phyloP scores from a whole-genome alignment of 23 tunicate species.

The Corella eumyota region DNA sequence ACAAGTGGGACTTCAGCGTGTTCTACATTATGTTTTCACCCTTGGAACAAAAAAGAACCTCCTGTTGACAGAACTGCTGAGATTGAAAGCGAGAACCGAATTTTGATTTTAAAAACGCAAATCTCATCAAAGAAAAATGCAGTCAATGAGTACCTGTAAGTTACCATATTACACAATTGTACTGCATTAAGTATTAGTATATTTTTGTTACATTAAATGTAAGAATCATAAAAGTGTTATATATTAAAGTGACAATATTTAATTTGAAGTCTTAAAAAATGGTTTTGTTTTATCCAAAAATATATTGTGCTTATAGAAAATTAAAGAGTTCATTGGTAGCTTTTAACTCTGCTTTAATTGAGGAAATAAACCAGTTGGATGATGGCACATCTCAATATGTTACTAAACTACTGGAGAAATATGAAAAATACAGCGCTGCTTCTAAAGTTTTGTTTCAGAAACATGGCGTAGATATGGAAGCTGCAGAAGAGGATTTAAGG shows the following conservation, averaged over 20 bases:
- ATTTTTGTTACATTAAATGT: too few species aligned
- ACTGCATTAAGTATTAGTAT: too few species aligned
- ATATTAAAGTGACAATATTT: too few species aligned
- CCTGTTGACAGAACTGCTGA: conserved; percentile 24
- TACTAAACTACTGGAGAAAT: conserved; percentile 52
- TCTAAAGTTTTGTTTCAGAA: conserved; percentile 15
- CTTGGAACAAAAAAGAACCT: conserved; percentile 48
- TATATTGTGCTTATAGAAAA: conserved; percentile 13
- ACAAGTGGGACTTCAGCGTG: conserved; percentile 28
- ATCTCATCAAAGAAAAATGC: conserved; percentile 30
- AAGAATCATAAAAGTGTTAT: too few species aligned
- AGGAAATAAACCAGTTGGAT: conserved; percentile 18
- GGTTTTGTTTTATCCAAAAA: too few species aligned
- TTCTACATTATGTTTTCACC: conserved; percentile 50
- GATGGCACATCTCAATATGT: conserved; percentile 17
- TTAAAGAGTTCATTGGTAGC: conserved; percentile 6
- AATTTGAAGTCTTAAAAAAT: too few species aligned
- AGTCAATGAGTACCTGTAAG: conserved; percentile 32
- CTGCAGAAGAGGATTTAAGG: conserved; percentile 3
- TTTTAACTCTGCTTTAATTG: conserved; percentile 4
- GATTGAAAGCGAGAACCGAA: conserved; percentile 10
- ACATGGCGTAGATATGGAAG: conserved; percentile 10
- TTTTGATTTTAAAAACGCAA: conserved; percentile 17
- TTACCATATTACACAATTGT: too few species aligned
- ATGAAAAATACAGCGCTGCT: conserved; percentile 52